These are phyloP conservation scores for Aegithalos caudatus DNA, from an alignment of 2,113 vertebrate species.

Conservation along the genomic window DNA sequence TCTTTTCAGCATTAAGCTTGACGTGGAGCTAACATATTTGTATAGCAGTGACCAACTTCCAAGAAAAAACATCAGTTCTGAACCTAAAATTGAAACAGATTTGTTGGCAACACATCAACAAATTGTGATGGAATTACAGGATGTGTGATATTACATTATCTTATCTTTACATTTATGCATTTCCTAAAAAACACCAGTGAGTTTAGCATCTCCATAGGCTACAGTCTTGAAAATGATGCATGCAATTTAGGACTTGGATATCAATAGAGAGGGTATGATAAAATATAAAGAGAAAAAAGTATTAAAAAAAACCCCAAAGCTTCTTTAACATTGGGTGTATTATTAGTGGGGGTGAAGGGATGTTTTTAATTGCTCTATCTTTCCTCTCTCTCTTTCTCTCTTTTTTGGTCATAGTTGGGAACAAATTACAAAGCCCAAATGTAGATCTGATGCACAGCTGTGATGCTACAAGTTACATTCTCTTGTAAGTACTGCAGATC, in stretches of 20 bases:
- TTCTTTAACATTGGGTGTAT: background rate
- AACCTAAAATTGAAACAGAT: constrained; percentile 36
- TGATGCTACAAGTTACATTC: background rate
- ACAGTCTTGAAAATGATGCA: background rate
- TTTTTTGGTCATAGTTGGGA: background rate
- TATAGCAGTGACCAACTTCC: background rate
- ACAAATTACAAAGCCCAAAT: background rate
- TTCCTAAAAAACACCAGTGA: constrained; percentile 5
- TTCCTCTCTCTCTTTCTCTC: background rate
- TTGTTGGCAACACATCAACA: constrained; percentile 55
- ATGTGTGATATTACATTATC: constrained; percentile 14
- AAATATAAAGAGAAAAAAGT: background rate
- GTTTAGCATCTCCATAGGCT: constrained; percentile 1
- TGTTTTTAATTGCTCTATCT: background rate
- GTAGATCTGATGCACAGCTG: background rate
- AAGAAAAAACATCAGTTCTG: constrained; percentile 41
- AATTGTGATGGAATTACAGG: constrained; percentile 28
- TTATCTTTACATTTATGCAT: constrained; percentile 21
- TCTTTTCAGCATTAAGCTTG: constrained; percentile 39
- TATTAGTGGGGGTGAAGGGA: background rate
- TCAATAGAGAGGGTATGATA: background rate
- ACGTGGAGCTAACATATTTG: constrained; percentile 28
- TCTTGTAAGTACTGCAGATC: background rate
- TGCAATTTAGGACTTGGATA: background rate
- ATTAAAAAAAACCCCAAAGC: background rate